Percentiles rank a stretch among this genome's conserved stretches.
Evolutionary conservation across 2,888 invertebrate genomes (phyloP).

Genomic region (Pedicia rivosa): DNA sequence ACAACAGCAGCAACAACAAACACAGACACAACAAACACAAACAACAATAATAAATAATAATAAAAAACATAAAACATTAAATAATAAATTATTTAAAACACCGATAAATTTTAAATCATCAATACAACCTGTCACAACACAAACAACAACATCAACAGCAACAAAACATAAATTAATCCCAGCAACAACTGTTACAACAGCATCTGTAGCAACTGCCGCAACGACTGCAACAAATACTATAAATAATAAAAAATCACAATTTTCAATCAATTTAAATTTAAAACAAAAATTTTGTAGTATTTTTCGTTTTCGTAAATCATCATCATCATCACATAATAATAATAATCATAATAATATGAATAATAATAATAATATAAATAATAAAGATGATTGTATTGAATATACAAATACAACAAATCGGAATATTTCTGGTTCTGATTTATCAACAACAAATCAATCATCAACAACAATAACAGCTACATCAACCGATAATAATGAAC

Average conservation of each 20-base stretch:
- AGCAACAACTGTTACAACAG: background rate
- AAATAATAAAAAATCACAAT: slow-evolving; percentile 47
- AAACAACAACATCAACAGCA: slow-evolving; percentile 5
- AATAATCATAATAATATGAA: slow-evolving; percentile 24
- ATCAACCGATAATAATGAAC: slow-evolving; percentile 22
- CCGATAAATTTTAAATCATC: slow-evolving; percentile 2
- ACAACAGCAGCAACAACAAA: too few relatives aligned
- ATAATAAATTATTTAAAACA: slow-evolving; percentile 1
- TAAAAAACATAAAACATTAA: slow-evolving; percentile 15
- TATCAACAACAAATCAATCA: too few relatives aligned
- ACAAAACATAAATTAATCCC: slow-evolving; percentile 1
- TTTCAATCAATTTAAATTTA: slow-evolving; percentile 49
- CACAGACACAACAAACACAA: too few relatives aligned
- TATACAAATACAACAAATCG: background rate
- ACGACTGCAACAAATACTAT: slow-evolving; percentile 1
- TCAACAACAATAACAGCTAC: slow-evolving; percentile 8
- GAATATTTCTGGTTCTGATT: too few relatives aligned
- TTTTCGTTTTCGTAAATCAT: slow-evolving; percentile 49
- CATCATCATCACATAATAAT: slow-evolving; percentile 24
- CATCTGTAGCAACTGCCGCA: background rate
- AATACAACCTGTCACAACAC: background rate
- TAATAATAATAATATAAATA: slow-evolving; percentile 1
- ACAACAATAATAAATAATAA: too few relatives aligned
- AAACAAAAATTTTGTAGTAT: slow-evolving; percentile 77
- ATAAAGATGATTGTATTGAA: slow-evolving; percentile 20